phyloP scores from a whole-genome alignment of 1,140 invertebrate species.

The Drosophila tani region DNA sequence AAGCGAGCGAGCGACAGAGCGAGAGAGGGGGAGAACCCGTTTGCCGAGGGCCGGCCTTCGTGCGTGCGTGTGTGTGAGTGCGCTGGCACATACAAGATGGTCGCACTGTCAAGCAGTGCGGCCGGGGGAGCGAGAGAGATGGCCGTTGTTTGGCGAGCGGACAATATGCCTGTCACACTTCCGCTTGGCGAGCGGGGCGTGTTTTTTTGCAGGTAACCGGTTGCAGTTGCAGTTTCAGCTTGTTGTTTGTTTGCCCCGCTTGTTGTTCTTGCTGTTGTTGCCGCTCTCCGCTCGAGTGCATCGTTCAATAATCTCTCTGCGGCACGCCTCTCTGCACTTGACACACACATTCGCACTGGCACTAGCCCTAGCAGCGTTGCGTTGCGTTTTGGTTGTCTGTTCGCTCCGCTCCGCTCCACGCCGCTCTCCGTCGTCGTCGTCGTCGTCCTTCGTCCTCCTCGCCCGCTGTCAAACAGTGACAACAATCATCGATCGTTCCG shows the following conservation, averaged over 20 bases:
- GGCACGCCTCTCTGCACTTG: conserved; percentile 82
- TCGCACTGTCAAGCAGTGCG: conserved; percentile 54
- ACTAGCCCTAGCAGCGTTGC: conserved; percentile 5
- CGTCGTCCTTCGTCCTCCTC: conserved; percentile 22
- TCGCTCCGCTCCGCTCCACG: conserved; percentile 20
- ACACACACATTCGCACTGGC: conserved; percentile 22
- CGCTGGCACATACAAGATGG: conserved; percentile 80
- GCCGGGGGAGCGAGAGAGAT: conserved; percentile 31
- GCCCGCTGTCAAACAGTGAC: conserved; percentile 84
- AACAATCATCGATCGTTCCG: conserved; percentile 85
- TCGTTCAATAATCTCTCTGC: conserved; percentile 81
- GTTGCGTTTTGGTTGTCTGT: conserved; percentile 53
- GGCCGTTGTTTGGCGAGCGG: conserved; percentile 2
- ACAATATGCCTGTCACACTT: conserved; percentile 79
- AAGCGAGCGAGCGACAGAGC: conserved; percentile 20
- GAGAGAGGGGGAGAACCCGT: conserved; percentile 49
- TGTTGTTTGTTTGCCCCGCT: conserved; percentile 58
- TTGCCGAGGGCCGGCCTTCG: conserved; percentile 73
- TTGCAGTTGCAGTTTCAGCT: conserved; percentile 67
- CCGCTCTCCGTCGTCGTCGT: conserved; percentile 12
- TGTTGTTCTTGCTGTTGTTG: conserved; percentile 27
- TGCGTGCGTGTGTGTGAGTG: conserved; percentile 26
- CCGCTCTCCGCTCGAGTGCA: conserved; percentile 72
- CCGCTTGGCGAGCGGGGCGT: conserved; percentile 64
- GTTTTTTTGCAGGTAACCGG: conserved; percentile 79